These are phyloP conservation scores for Plecturocebus donacophilus DNA, from an alignment of 2,113 vertebrate genomes.

Conservation along the genomic window DNA sequence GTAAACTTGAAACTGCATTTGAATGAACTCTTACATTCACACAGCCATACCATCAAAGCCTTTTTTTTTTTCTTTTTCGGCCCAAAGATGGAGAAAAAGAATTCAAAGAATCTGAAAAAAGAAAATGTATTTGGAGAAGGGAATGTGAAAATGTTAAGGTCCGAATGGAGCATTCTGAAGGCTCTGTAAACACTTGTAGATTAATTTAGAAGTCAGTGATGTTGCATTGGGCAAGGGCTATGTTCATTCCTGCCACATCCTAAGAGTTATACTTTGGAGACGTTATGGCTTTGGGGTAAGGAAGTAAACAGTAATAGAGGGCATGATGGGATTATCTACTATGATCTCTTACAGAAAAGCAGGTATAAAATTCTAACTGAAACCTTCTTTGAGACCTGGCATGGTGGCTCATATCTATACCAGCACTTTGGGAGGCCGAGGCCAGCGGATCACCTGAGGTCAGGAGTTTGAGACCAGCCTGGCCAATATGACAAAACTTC, in stretches of 20 bases:
- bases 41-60: no score
- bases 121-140: slow-evolving; percentile 20
- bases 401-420: no score
- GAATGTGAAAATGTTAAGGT: background rate
- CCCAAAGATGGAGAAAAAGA: background rate
- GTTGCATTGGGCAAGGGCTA: no score
- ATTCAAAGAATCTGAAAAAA: background rate
- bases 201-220: background rate
- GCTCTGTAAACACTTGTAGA: background rate
- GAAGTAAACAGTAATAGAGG: background rate
- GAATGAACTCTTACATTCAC: slow-evolving; percentile 34
- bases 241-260: background rate
- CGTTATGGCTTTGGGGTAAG: background rate
- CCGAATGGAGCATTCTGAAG: background rate
- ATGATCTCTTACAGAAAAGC: background rate
- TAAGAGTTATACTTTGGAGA: background rate
- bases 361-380: background rate
- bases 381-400: background rate
- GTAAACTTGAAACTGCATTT: slow-evolving; percentile 54
- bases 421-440: no score
- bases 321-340: background rate
- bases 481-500: no score
- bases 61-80: slow-evolving; percentile 19
- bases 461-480: no score
- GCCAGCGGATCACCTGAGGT: no score